Base-by-base conservation (phyloP, 1,140 invertebrate species). In the Pollicipes pollicipes region DNA sequence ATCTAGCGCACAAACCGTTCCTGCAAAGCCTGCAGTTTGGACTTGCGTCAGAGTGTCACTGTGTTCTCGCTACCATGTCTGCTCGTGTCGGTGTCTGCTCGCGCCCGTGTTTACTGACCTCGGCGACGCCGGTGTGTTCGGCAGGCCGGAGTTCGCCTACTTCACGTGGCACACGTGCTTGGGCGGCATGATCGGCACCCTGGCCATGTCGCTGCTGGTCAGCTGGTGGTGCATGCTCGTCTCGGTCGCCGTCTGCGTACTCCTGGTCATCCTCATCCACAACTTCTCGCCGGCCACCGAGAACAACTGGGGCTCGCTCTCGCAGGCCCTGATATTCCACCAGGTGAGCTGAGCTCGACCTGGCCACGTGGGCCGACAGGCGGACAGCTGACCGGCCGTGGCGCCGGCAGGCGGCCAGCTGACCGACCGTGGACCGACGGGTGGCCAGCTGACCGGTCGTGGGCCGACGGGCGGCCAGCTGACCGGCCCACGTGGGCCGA, bases 291-390 rank as follows among this genome's bases (percentile, higher is more conserved):
- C 96, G 0, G 88, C 89, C 37, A 82, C 83, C 77, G 73, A 91
- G 90, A 79, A 83, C 58, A 85, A 88, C 69, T 99, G 97, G 95
- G 97, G 97, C 24, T 97, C 93, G 68, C 97, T 99, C 75, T 95
- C 92, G 68, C 97, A 99, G 83, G 97, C 97, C 24, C 84, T 99
- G 8, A 98, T 99, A 77, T 99, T 99, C 80, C 97, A 99, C 79
- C 97, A 99, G 86, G 90, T 89, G 75, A 72, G 58, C 67, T 27
- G 26, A 3, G 26, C 30, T 4, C 30, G 45, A 21, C 24, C 27
- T 71, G 27, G 30, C 29, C 17, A 69, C n/a, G n/a, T n/a, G n/a
- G n/a, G 30, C 6, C 28, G 28, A 37, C 28, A 29, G 68, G 21
- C 28, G 17, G 69, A 64, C 28, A 28, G 27, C 27, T 26, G 24